phyloP scores from a whole-genome alignment of 2,888 invertebrate genomes.

The Drosophila histrio region DNA sequence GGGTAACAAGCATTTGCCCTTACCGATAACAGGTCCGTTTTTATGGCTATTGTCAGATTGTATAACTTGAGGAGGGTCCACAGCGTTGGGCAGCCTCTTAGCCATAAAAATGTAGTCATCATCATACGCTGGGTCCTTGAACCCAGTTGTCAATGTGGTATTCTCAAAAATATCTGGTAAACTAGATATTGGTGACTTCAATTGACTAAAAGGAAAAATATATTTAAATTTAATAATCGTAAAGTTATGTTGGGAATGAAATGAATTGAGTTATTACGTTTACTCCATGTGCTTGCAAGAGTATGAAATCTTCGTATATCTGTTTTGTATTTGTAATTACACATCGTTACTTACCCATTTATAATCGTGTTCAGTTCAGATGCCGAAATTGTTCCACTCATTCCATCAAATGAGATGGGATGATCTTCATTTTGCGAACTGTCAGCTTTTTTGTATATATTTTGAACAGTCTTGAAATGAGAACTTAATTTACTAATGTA shows the following conservation, averaged over 20 bases:
- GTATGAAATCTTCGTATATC: background rate
- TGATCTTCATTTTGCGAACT: constrained; percentile 85
- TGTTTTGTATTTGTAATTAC: no score
- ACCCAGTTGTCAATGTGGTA: constrained; percentile 88
- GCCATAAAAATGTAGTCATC: constrained; percentile 92
- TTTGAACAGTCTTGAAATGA: constrained; percentile 89
- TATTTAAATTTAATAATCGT: background rate
- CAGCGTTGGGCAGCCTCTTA: constrained; percentile 87
- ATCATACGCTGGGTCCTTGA: constrained; percentile 91
- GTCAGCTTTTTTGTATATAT: constrained; percentile 87
- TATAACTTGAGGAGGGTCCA: constrained; percentile 90
- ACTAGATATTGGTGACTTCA: constrained; percentile 90
- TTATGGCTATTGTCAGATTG: constrained; percentile 91
- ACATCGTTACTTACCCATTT: constrained; percentile 87
- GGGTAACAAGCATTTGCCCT: constrained; percentile 22
- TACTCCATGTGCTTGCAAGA: background rate
- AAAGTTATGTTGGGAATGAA: background rate
- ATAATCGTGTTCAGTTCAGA: constrained; percentile 89
- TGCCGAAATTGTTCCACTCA: constrained; percentile 91
- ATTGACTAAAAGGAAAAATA: constrained; percentile 82
- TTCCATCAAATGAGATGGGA: constrained; percentile 89
- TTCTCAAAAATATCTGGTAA: constrained; percentile 87
- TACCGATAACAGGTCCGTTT: constrained; percentile 90
- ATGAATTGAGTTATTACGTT: no score
- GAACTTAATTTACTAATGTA: constrained; percentile 91